Conservation (phyloP, 1,140 invertebrate genomes). For the Drosophila saltans region DNA sequence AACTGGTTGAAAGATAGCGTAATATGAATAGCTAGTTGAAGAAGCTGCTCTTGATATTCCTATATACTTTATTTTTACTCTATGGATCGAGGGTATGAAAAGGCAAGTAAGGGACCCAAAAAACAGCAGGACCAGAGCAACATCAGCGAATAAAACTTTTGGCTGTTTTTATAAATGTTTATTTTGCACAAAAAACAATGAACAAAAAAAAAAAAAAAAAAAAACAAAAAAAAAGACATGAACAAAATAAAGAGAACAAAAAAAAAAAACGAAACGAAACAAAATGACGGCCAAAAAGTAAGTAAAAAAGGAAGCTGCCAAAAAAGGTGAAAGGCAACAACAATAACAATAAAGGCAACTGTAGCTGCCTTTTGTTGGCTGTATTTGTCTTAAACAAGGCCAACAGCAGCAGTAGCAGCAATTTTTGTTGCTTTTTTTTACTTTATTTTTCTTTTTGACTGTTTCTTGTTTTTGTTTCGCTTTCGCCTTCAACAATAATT, state of each 20-base stretch:
- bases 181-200: constrained; percentile 62
- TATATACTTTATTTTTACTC: neutral
- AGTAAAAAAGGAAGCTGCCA: constrained; percentile 38
- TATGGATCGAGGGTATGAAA: neutral
- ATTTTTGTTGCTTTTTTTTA: constrained; percentile 26
- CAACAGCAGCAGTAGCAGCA: constrained; percentile 25
- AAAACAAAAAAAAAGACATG: constrained; percentile 13
- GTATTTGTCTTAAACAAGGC: constrained; percentile 69
- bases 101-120: constrained; percentile 19
- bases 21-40: no score
- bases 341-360: constrained; percentile 46
- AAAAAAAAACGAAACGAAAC: constrained; percentile 16
- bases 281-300: constrained; percentile 7
- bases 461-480: constrained; percentile 40
- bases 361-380: constrained; percentile 49
- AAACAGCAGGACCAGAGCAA: constrained; percentile 54
- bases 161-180: constrained; percentile 76
- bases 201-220: constrained; percentile 38
- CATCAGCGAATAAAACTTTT: constrained; percentile 77
- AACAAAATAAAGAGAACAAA: neutral
- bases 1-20: no score
- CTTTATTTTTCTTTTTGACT: constrained; percentile 27
- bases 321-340: constrained; percentile 61
- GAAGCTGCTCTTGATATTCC: neutral
- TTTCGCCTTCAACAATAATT: constrained; percentile 64